Base-by-base conservation (phyloP, 2,888 invertebrate genomes). In the Glyphotaelius pellucidus region DNA sequence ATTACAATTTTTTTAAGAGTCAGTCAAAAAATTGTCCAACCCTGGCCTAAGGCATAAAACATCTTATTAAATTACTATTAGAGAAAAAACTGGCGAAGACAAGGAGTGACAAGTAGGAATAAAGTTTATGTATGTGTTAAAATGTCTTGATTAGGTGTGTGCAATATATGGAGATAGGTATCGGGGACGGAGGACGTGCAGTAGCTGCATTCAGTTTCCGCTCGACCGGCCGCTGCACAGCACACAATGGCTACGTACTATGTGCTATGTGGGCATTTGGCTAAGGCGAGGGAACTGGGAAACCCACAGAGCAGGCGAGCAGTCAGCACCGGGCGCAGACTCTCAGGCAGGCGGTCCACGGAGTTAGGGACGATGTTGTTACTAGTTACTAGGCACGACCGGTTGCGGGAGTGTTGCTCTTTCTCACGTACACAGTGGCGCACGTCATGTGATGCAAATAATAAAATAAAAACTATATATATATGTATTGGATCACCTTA, bases 121-220 rank as follows among this genome's bases (percentile, higher is more conserved):
- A 47, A 47, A 14, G 47, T 47, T 47, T 47, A 47, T 14, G 15
- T 47, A 47, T 14, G 25, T n/a, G 67, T 67, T 52, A 67, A 67
- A 67, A 67, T 25, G n/a, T 7, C 7, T 67, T 67, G 67, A 67
- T 67, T 67, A 25, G 67, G 67, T 67, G 67, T 67, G 7, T 67
- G 67, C 9, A n/a, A 67, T 19, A 25, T 19, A 19, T 31, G 3
- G 31, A 83, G 32, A 19, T 31, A 30, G 31, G 31, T 19, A n/a
- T 84, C n/a, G 25, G 35, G 42, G 38, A 35, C n/a, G n/a, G 80
- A 80, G 38, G 47, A 80, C 30, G 80, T 89, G 38, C 81, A 80
- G 89, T 89, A 89, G 89, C 89, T 80, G 89, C 89, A 89, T 89
- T 67, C 80, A 89, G 89, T 89, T 80, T 89, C 88, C 89, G 38